These are phyloP conservation scores for Heliconius hortense DNA, from an alignment of 2,888 invertebrate genomes.

Conservation along the genomic window DNA sequence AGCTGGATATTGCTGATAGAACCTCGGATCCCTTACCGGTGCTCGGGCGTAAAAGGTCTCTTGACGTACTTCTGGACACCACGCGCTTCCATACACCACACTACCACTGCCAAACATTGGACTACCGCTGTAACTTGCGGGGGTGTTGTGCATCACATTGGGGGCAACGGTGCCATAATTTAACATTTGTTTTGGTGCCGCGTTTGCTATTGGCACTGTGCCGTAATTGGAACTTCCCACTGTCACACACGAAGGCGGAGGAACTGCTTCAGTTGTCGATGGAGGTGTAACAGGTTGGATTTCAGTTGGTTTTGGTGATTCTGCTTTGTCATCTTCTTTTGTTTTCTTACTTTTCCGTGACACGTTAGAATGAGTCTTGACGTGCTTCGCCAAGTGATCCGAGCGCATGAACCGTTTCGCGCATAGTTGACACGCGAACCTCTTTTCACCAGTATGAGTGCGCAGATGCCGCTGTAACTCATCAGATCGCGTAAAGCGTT, in stretches of 20 bases:
- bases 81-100: slow-evolving; percentile 56
- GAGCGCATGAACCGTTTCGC: slow-evolving; percentile 95
- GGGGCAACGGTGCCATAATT: slow-evolving; percentile 66
- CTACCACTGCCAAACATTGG: slow-evolving; percentile 58
- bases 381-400: slow-evolving; percentile 96
- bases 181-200: slow-evolving; percentile 57
- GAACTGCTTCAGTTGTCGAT: slow-evolving; percentile 26
- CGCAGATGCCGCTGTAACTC: slow-evolving; percentile 94
- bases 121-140: slow-evolving; percentile 56
- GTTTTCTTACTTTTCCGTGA: slow-evolving; percentile 77
- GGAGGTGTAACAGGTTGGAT: slow-evolving; percentile 52
- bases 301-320: slow-evolving; percentile 52
- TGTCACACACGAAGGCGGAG: slow-evolving; percentile 34
- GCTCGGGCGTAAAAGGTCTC: slow-evolving; percentile 63
- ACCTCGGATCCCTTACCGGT: slow-evolving; percentile 61
- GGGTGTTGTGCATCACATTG: slow-evolving; percentile 53
- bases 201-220: slow-evolving; percentile 58
- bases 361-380: slow-evolving; percentile 91
- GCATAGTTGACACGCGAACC: slow-evolving; percentile 93
- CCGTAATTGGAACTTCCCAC: slow-evolving; percentile 67
- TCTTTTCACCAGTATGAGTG: slow-evolving; percentile 94
- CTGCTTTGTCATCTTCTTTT: slow-evolving; percentile 72
- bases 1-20: slow-evolving; percentile 70
- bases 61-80: slow-evolving; percentile 70
- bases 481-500: slow-evolving; percentile 95